Evolutionary conservation across 2,888 invertebrate genomes (phyloP).

Genomic region (Caenorhabditis japonica): DNA sequence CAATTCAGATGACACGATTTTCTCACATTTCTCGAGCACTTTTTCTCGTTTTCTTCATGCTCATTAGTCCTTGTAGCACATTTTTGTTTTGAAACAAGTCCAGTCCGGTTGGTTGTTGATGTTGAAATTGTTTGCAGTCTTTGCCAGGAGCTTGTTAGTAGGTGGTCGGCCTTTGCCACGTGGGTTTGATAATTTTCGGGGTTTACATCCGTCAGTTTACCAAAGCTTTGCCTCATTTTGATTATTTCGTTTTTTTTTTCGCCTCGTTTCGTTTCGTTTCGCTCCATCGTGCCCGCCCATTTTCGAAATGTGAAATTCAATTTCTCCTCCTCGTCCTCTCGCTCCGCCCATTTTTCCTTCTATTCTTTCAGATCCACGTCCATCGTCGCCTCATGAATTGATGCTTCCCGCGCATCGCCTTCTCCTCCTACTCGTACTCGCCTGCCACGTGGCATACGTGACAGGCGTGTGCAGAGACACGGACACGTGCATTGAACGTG

Average conservation of each 20-base stretch:
- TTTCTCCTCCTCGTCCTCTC: background rate
- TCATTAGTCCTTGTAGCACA: constrained; percentile 20
- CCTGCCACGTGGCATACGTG: constrained; percentile 17
- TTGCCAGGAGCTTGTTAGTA: no score
- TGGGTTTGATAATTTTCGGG: no score
- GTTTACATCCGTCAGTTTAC: no score
- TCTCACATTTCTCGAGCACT: constrained; percentile 27
- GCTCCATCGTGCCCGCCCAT: background rate
- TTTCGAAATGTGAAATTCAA: background rate
- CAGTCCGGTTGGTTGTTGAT: background rate
- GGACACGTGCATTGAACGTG: constrained; percentile 56
- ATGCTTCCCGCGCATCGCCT: background rate
- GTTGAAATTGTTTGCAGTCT: background rate
- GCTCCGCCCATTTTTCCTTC: constrained; percentile 4
- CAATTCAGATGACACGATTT: constrained; percentile 19
- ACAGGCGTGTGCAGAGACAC: constrained; percentile 56
- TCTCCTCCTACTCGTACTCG: constrained; percentile 8
- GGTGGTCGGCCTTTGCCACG: no score
- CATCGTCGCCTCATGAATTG: constrained; percentile 5
- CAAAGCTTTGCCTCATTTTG: no score
- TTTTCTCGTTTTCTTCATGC: constrained; percentile 1
- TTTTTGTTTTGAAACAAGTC: background rate
- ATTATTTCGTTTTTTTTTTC: constrained; percentile 6
- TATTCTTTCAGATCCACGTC: background rate
- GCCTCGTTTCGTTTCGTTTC: background rate